Percentiles rank a stretch among this genome's conserved stretches.
phyloP scores from a whole-genome alignment of 2,888 invertebrate species.

The Pomacea canaliculata region DNA sequence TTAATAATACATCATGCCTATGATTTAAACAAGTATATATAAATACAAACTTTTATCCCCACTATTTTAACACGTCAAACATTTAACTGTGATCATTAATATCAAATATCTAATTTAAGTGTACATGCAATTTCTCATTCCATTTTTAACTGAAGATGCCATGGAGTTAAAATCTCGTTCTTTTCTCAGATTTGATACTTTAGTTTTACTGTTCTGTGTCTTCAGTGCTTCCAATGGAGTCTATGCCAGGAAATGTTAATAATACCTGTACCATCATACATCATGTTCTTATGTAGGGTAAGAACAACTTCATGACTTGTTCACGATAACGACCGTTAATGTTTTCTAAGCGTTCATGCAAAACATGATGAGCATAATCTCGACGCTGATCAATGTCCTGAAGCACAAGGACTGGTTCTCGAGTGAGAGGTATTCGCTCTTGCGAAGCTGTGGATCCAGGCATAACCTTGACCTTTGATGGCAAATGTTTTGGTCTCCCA shows the following conservation, averaged over 20 bases:
- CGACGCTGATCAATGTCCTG: constrained; percentile 57
- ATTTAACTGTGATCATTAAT: too few relatives aligned
- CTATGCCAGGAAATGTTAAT: too few relatives aligned
- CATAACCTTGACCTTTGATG: constrained; percentile 57
- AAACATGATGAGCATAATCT: constrained; percentile 60
- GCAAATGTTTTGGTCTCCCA: constrained; percentile 46
- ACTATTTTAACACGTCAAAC: too few relatives aligned
- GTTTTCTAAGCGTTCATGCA: constrained; percentile 54
- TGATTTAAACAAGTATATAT: too few relatives aligned
- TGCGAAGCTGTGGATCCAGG: constrained; percentile 51
- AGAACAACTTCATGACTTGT: constrained; percentile 55
- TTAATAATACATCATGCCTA: too few relatives aligned
- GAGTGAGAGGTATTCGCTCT: constrained; percentile 47
- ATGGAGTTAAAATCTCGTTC: neutral
- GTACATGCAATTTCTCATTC: too few relatives aligned
- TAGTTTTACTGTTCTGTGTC: neutral
- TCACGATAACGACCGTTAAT: constrained; percentile 51
- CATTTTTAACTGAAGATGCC: neutral
- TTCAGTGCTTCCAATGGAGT: too few relatives aligned
- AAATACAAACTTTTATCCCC: too few relatives aligned
- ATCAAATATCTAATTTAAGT: too few relatives aligned
- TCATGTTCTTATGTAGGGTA: constrained; percentile 52
- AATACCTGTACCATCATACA: too few relatives aligned
- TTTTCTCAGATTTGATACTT: neutral
- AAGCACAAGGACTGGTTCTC: constrained; percentile 38